Percentiles rank a stretch among this genome's conserved stretches.
Conservation (phyloP, 2,797 vertebrate species). For the Cynodonichthys magdalenae region DNA sequence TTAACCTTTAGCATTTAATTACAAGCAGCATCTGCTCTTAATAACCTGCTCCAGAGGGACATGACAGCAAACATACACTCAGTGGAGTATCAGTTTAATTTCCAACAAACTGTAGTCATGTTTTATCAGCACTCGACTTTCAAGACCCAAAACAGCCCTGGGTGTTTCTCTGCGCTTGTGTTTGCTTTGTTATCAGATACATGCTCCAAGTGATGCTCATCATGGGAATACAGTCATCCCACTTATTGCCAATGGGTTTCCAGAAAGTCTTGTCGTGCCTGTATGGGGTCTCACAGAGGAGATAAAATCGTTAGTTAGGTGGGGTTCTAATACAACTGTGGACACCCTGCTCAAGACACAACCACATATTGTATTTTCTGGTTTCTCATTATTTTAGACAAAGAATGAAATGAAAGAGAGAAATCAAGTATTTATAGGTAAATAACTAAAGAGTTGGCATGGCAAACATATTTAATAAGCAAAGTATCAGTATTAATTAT, state of each 20-base stretch:
- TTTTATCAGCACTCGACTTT: constrained; percentile 10
- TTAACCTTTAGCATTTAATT: constrained; percentile 31
- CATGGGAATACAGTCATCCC: constrained; percentile 21
- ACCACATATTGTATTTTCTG: no score
- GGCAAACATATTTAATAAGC: no score
- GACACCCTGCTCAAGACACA: constrained; percentile 37
- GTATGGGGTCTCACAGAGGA: constrained; percentile 16
- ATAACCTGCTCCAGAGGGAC: constrained; percentile 29
- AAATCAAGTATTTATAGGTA: no score
- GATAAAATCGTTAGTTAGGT: constrained; percentile 43
- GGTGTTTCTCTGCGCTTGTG: constrained; percentile 9
- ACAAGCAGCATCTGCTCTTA: constrained; percentile 18
- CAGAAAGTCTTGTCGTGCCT: constrained; percentile 34
- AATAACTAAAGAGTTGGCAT: no score
- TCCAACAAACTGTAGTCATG: neutral
- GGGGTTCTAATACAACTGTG: constrained; percentile 52
- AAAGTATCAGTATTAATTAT: no score
- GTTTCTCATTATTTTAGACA: no score
- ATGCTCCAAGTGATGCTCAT: constrained; percentile 11
- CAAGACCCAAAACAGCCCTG: constrained; percentile 22
- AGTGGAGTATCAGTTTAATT: neutral
- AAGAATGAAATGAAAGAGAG: no score
- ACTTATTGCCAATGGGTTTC: constrained; percentile 40
- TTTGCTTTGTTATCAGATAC: constrained; percentile 26
- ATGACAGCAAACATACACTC: constrained; percentile 35